Evolutionary conservation across 2,113 vertebrate species (phyloP).

Genomic region (Gobio gobio): DNA sequence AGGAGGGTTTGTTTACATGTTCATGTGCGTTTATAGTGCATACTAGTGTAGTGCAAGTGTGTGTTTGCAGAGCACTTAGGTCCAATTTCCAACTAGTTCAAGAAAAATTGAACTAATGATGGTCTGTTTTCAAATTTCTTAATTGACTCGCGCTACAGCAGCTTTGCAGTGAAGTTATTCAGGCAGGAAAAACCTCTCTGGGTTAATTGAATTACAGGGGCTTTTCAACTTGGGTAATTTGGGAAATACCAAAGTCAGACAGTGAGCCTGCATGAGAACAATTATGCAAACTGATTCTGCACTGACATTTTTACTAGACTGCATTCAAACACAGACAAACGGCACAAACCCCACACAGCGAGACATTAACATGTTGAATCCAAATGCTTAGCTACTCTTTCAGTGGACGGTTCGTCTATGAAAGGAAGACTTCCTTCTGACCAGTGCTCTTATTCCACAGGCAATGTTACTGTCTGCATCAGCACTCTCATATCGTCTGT

Average conservation of each 20-base stretch:
- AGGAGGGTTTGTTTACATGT: not conserved
- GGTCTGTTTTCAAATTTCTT: not conserved
- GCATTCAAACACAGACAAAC: not conserved
- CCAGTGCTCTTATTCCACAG: not conserved
- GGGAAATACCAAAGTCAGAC: conserved; percentile 66
- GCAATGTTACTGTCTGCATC: not conserved
- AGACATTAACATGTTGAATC: not conserved
- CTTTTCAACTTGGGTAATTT: conserved; percentile 63
- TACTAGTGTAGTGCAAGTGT: not conserved
- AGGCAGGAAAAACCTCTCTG: conserved; percentile 70
- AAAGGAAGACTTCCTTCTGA: not conserved
- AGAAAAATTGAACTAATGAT: not conserved
- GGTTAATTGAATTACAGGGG: conserved; percentile 72
- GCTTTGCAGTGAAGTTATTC: conserved; percentile 64
- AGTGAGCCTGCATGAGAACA: conserved; percentile 68
- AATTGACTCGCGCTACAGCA: conserved; percentile 71
- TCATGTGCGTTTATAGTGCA: not conserved
- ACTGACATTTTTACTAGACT: not conserved
- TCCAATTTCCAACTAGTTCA: not conserved
- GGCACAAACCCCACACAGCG: not conserved
- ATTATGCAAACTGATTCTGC: conserved; percentile 16
- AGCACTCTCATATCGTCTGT: conserved; percentile 15
- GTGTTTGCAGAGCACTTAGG: not conserved
- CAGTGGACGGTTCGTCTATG: not conserved
- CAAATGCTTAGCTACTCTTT: not conserved